These are phyloP conservation scores for Hippoglossus stenolepis DNA, from an alignment of 2,113 vertebrate genomes.

Conservation along the genomic window DNA sequence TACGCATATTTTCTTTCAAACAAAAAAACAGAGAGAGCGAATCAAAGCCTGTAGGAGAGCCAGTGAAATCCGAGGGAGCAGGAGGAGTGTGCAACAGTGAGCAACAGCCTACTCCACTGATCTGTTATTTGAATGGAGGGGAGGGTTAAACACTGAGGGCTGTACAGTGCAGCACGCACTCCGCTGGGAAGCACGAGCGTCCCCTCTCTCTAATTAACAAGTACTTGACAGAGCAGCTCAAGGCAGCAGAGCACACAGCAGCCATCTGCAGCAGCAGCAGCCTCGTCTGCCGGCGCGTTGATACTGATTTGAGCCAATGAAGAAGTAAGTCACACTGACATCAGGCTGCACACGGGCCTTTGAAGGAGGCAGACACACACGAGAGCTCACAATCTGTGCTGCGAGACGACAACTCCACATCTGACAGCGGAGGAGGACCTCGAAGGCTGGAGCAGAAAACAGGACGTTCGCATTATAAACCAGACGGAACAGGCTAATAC, in stretches of 20 bases:
- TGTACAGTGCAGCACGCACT: conserved; percentile 25
- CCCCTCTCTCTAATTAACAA: conserved; percentile 63
- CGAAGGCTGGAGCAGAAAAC: conserved; percentile 10
- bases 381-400: conserved; percentile 58
- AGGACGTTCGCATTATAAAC: neutral
- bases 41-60: conserved; percentile 4
- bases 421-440: conserved; percentile 36
- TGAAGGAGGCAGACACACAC: conserved; percentile 42
- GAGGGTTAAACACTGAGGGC: conserved; percentile 34
- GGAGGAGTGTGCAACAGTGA: conserved; percentile 35
- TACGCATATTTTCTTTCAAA: conserved; percentile 2
- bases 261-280: conserved; percentile 60
- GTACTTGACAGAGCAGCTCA: conserved; percentile 53
- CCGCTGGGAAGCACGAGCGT: conserved; percentile 41
- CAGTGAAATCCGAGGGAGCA: neutral
- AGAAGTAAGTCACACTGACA: conserved; percentile 66
- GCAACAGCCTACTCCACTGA: conserved; percentile 26
- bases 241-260: conserved; percentile 49
- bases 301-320: conserved; percentile 74
- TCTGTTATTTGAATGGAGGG: conserved; percentile 31
- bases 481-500: neutral
- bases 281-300: conserved; percentile 46
- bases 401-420: conserved; percentile 46
- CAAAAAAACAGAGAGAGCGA: neutral
- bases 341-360: conserved; percentile 44